Conservation (phyloP, 2,888 invertebrate genomes). For the Scaptomyza tumidula region DNA sequence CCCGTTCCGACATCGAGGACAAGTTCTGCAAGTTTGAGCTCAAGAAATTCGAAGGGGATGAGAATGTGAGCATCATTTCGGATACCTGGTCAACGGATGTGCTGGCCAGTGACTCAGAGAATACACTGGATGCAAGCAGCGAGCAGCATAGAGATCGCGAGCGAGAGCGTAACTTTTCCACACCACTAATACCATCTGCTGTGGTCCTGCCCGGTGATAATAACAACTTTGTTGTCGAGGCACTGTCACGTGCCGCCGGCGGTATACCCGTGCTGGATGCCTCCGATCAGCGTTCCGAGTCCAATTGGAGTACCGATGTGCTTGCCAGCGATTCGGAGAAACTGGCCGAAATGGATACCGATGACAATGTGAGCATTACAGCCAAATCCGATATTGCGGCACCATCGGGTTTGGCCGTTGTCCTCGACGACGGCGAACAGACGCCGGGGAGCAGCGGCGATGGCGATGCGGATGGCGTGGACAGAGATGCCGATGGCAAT, state of each 20-base stretch:
- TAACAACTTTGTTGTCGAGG: conserved; percentile 83
- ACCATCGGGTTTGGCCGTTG: conserved; percentile 38
- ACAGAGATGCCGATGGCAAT: not conserved
- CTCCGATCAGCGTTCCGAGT: conserved; percentile 97
- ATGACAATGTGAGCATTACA: conserved; percentile 88
- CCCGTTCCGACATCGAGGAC: conserved; percentile 97
- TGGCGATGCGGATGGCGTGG: conserved; percentile 44
- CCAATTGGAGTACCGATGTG: conserved; percentile 99
- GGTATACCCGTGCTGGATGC: conserved; percentile 87
- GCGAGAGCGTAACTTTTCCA: conserved; percentile 84
- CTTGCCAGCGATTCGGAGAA: conserved; percentile 96
- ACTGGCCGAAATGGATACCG: conserved; percentile 91
- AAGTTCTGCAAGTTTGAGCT: conserved; percentile 99
- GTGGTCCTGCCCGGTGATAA: conserved; percentile 85
- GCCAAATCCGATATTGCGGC: conserved; percentile 90
- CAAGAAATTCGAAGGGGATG: conserved; percentile 93
- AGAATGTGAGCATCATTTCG: conserved; percentile 97
- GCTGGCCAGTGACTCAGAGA: conserved; percentile 97
- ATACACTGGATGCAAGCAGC: conserved; percentile 88
- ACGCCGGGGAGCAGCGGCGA: conserved; percentile 80
- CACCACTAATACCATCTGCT: conserved; percentile 84
- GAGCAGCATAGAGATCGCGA: conserved; percentile 85
- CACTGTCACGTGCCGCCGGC: conserved; percentile 70
- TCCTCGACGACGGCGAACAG: conserved; percentile 69
- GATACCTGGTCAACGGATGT: conserved; percentile 99